phyloP scores from a whole-genome alignment of 2,888 invertebrate genomes.

The Cheilosia scutellata region DNA sequence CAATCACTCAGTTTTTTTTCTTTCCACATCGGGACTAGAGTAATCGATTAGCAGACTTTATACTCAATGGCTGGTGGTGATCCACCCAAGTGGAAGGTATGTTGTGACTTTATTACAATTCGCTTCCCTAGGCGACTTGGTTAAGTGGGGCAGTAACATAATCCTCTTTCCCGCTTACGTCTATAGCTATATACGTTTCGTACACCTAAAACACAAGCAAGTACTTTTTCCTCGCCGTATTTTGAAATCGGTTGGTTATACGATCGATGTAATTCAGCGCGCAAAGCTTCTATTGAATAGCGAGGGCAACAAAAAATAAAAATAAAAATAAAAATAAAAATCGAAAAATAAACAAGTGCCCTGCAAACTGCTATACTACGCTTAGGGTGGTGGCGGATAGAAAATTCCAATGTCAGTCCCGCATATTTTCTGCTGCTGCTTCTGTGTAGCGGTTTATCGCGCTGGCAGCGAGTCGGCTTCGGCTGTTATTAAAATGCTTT shows the following conservation, averaged over 20 bases:
- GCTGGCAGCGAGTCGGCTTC: constrained; percentile 12
- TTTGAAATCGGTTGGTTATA: constrained; percentile 45
- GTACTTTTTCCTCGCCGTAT: constrained; percentile 3
- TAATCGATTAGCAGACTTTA: constrained; percentile 51
- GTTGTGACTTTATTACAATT: constrained; percentile 53
- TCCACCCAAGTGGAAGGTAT: constrained; percentile 49
- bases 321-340: constrained; percentile 4
- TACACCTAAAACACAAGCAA: constrained; percentile 4
- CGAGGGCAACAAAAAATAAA: constrained; percentile 5
- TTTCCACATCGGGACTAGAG: not conserved
- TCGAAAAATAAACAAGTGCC: constrained; percentile 22
- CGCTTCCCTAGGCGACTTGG: constrained; percentile 11
- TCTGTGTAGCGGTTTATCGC: constrained; percentile 35
- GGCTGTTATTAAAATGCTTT: constrained; percentile 61
- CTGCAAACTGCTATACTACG: constrained; percentile 8
- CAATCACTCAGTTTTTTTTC: constrained; percentile 44
- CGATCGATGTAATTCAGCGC: constrained; percentile 59
- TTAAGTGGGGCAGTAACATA: constrained; percentile 33
- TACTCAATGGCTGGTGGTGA: constrained; percentile 12
- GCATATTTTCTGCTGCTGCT: constrained; percentile 5
- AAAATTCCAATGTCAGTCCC: constrained; percentile 21
- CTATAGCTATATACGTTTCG: not conserved
- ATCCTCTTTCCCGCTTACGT: not conserved
- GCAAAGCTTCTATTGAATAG: constrained; percentile 7
- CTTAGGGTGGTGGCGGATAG: not conserved